A percentile compares a stretch with the other conserved stretches of the same genome.
Conservation (phyloP, 2,797 vertebrate genomes). For the Onychomys arenicola region DNA sequence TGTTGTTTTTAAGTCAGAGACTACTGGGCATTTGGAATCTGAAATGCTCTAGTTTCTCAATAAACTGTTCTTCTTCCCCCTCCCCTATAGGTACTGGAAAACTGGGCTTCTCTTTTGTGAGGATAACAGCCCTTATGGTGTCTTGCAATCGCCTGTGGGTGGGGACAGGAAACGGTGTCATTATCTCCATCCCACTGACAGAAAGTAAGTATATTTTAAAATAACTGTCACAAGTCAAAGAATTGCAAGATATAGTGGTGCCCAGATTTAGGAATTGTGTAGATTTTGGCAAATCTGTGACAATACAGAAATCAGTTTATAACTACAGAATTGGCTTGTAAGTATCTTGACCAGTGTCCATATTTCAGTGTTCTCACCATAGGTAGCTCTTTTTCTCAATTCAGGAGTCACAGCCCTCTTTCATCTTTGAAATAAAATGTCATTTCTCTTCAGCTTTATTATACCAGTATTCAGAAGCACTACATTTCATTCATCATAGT, state of each 20-base stretch:
- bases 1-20: neutral
- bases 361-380: neutral
- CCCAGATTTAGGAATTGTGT: neutral
- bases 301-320: conserved; percentile 38
- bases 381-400: conserved; percentile 41
- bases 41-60: conserved; percentile 70
- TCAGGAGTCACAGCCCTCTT: neutral
- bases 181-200: conserved; percentile 98
- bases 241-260: neutral
- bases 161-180: conserved; percentile 98
- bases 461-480: neutral
- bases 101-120: conserved; percentile 98
- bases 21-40: neutral
- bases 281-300: neutral
- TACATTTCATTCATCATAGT: neutral
- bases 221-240: conserved; percentile 4
- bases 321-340: neutral
- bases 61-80: conserved; percentile 67
- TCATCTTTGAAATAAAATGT: conserved; percentile 48
- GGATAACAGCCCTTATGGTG: conserved; percentile 98
- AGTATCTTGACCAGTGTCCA: neutral
- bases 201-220: conserved; percentile 91
- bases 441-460: conserved; percentile 26
- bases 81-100: conserved; percentile 94
- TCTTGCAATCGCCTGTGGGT: conserved; percentile 98